Evolutionary conservation across 2,113 vertebrate species (phyloP).

Genomic region (Podarcis raffonei): DNA sequence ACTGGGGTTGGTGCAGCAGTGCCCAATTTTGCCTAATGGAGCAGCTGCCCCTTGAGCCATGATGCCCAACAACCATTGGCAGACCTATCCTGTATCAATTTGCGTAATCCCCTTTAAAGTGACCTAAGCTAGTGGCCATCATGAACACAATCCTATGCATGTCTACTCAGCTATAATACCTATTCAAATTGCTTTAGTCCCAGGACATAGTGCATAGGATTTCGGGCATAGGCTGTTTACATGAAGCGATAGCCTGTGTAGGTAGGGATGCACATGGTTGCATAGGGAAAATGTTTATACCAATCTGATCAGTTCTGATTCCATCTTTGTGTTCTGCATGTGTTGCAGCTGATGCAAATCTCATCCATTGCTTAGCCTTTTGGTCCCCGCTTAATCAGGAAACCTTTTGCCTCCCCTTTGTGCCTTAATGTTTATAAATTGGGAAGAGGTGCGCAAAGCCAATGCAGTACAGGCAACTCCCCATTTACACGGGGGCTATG

Average conservation of each 20-base stretch:
- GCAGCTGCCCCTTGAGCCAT: no score
- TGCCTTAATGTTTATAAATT: no score
- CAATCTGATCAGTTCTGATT: background rate
- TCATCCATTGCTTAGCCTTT: background rate
- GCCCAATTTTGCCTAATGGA: no score
- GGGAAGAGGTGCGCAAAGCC: no score
- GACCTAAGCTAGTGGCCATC: background rate
- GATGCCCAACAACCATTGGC: no score
- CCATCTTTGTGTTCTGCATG: background rate
- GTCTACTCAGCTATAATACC: no score
- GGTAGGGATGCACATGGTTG: background rate
- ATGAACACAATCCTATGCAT: no score
- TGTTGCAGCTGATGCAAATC: background rate
- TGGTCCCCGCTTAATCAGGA: background rate
- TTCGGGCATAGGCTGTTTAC: background rate
- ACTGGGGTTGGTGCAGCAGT: no score
- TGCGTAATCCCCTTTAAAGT: background rate
- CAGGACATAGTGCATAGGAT: background rate
- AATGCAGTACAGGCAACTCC: no score
- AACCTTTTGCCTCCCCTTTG: background rate
- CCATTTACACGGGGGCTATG: no score
- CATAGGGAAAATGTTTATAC: background rate
- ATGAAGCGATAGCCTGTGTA: background rate
- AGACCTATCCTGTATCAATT: no score
- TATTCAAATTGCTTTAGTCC: no score